Base-by-base conservation (phyloP, 1,140 invertebrate species). In the Drosophila navojoa region DNA sequence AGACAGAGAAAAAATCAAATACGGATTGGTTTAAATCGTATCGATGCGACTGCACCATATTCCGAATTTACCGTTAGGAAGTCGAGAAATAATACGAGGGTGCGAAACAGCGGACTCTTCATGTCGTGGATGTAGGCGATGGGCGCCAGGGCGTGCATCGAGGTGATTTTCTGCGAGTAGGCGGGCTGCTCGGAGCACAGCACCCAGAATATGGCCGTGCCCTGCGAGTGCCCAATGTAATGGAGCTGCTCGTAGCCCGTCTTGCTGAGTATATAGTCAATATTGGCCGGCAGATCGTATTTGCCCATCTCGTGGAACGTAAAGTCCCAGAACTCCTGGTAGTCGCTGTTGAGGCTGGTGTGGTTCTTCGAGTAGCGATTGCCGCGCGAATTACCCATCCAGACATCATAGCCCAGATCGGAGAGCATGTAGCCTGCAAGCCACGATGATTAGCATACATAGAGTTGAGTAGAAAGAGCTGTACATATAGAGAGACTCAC, bases 301-400 rank as follows among this genome's bases (percentile, higher is more conserved):
- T 94, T 91, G 45, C 95, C 96, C 93, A 97, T 96, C 92, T 97
- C 96, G 81, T 97, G 95, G 93, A 94, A 97, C 49, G 95, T 96
- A 81, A 96, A 97, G 70, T 95, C 92, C 96, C 96, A 97, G 81
- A 95, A 97, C 53, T 94, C 90, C 11, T 92, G 90, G 58, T 94
- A 93, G 79, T 95, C 94, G 3, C 93, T 93, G 90, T 91, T 94
- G 52, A 93, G 92, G 5, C 76, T 90, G 1, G 89, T 84, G 86
- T 95, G 95, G 54, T 92, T 93, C 32, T 93, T 93, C 1, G 95
- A 95, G 79, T 95, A 96, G 15, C 93, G 93, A 81, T 95, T 96
- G 7, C 95, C 95, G 11, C 95, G 92, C 22, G 93, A 93, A 72
- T 96, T 97, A 1, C 95, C 95, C 92, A 96, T 91, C 95, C 95